Evolutionary conservation across 1,140 invertebrate genomes (phyloP), one percentile per base, ranked within the genome.

Genomic region (Bursaphelenchus mucronatus): DNA sequence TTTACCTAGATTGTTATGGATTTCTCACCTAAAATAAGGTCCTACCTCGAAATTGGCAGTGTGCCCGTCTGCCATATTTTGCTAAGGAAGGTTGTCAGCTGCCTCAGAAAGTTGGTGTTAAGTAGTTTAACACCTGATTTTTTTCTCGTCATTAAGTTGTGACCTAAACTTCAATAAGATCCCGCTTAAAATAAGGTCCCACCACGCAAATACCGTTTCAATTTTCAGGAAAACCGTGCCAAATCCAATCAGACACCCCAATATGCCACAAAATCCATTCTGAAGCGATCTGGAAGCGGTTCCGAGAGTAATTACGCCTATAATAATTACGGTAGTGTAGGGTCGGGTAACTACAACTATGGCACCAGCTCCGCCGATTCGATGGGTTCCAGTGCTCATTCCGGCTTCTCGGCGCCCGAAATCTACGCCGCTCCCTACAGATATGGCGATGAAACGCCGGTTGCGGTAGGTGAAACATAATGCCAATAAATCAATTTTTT

Each of bases 221-320:
- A 30, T 21, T 73, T 70, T 69, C 68, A 72, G 70, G 65, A 71
- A 39, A 43, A 68, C 21, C 65, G 64, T 44, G 50, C 44, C 46
- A 17, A 15, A 50, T 17, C 39, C 63, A 10, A 13, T 5, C 63
- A 19, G 6, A 61, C 19, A 57, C 64, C 15, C 19, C 15, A 21
- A 49, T 21, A 17, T 7, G 51, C 57, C 49, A 66, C 64, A 11
- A 67, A 67, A 40, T 67, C 64, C 4, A 67, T 67, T 68, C 49
- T 67, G 47, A 67, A 67, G 65, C 65, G 65, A 3, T 11, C 11
- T 50, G 64, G 39, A 41, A 55, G 21, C 17, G 62, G 61, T 41
- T 40, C n/a, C 63, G n/a, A 62, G 3, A 58, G 19, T 17, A 19
- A 51, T 13, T 63, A 41, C 59, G 62, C 61, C 39, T 44, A 49